Percentiles rank a stretch among this genome's conserved stretches.
Evolutionary conservation across 2,797 vertebrate genomes (phyloP).

Genomic region (Chaunax sp.): DNA sequence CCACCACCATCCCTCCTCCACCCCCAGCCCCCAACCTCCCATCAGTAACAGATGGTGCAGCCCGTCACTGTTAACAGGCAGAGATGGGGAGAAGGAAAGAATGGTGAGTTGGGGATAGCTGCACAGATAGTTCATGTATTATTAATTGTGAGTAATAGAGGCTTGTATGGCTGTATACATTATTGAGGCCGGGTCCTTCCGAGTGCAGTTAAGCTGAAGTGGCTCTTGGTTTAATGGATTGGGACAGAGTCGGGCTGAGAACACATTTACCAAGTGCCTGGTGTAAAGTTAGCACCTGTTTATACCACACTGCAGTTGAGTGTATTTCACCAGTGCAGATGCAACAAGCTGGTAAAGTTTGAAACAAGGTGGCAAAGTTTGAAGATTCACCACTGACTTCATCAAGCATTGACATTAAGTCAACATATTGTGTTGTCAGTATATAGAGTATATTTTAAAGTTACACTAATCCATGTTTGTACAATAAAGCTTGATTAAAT

Average conservation of each 20-base stretch:
- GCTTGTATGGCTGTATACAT: constrained; percentile 76
- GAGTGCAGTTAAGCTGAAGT: constrained; percentile 74
- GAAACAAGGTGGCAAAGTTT: not conserved
- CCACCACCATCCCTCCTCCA: not conserved
- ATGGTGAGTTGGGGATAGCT: constrained; percentile 59
- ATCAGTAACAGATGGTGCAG: constrained; percentile 57
- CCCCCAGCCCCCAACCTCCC: constrained; percentile 19
- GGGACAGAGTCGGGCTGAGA: constrained; percentile 52
- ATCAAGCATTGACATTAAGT: not conserved
- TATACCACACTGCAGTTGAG: constrained; percentile 21
- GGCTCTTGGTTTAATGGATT: constrained; percentile 71
- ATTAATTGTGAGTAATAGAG: constrained; percentile 81
- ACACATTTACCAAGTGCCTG: constrained; percentile 46
- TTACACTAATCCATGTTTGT: not conserved
- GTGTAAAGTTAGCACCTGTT: constrained; percentile 64
- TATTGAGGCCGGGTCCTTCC: constrained; percentile 74
- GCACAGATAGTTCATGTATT: constrained; percentile 69
- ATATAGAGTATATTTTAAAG: not conserved
- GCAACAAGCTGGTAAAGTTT: not conserved
- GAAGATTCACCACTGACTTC: not conserved
- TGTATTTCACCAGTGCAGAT: not conserved
- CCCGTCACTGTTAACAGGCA: constrained; percentile 63
- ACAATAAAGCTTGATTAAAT: not conserved
- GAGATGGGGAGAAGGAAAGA: constrained; percentile 52
- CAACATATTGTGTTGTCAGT: too few species aligned